A percentile compares a stretch with the other conserved stretches of the same genome.
phyloP scores from a whole-genome alignment of 2,888 invertebrate species.

The Drosophila mercatorum region DNA sequence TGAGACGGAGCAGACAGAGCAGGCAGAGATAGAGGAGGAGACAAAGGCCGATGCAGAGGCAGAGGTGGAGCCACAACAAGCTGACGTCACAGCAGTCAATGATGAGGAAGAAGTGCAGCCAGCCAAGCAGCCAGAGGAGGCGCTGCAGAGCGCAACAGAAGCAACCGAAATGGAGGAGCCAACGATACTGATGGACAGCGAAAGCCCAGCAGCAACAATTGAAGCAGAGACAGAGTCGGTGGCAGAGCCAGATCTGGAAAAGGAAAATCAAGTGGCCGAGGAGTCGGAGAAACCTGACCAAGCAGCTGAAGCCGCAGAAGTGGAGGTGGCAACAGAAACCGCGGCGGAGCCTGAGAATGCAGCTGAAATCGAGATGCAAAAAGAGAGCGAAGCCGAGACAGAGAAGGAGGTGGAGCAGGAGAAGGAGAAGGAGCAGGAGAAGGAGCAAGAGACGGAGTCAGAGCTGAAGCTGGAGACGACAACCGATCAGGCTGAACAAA shows the following conservation, averaged over 20 bases:
- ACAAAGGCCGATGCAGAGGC: conserved; percentile 2
- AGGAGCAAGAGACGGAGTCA: conserved; percentile 12
- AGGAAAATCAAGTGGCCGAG: conserved; percentile 31
- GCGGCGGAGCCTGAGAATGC: conserved; percentile 16
- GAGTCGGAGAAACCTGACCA: conserved; percentile 32
- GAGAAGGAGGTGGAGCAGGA: conserved; percentile 20
- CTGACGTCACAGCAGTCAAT: conserved; percentile 26
- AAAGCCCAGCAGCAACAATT: conserved; percentile 38
- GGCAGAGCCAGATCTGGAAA: conserved; percentile 17
- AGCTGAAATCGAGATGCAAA: conserved; percentile 14
- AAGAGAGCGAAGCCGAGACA: not conserved
- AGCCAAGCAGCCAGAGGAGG: conserved; percentile 25
- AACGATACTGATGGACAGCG: conserved; percentile 43
- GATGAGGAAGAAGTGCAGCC: conserved; percentile 34
- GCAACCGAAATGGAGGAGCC: conserved; percentile 44
- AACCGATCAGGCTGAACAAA: conserved; percentile 64
- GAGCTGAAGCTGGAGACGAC: conserved; percentile 28
- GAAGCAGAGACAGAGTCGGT: conserved; percentile 17
- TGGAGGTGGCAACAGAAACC: conserved; percentile 39
- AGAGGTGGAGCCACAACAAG: conserved; percentile 9
- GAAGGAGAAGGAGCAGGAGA: conserved; percentile 15
- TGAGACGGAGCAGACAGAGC: conserved; percentile 12
- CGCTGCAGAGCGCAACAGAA: conserved; percentile 32
- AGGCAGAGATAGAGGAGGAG: not conserved
- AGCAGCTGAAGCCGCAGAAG: conserved; percentile 44